phyloP scores from a whole-genome alignment of 1,140 invertebrate genomes.

The Anadara kagoshimensis region DNA sequence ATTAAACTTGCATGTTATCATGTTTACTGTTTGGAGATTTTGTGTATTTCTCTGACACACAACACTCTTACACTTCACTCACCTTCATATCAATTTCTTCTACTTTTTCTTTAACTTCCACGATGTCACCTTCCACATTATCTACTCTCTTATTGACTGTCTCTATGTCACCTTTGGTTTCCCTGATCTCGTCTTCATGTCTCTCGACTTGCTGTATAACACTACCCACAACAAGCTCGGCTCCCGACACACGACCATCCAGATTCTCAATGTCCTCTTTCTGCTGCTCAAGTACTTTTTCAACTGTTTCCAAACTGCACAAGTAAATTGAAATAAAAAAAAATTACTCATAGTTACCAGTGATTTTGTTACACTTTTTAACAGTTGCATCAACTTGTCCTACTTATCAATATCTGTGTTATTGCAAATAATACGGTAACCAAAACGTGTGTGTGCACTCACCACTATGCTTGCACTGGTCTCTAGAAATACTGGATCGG shows the following conservation, averaged over 20 bases:
- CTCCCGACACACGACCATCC: constrained; percentile 38
- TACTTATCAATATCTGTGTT: background rate
- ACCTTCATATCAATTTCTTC: constrained; percentile 69
- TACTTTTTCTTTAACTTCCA: constrained; percentile 59
- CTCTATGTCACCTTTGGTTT: constrained; percentile 45
- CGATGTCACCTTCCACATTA: constrained; percentile 55
- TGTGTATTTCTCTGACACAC: background rate
- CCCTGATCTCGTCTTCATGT: constrained; percentile 53
- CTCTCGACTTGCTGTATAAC: constrained; percentile 41
- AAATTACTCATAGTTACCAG: background rate
- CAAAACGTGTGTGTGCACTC: no score
- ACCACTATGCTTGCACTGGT: no score
- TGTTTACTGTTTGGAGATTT: no score
- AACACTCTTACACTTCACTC: background rate
- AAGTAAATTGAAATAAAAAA: background rate
- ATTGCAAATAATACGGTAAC: background rate
- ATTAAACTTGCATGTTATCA: no score
- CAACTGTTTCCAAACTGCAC: constrained; percentile 50
- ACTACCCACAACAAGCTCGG: constrained; percentile 41
- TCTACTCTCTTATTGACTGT: constrained; percentile 56
- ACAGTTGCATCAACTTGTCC: background rate
- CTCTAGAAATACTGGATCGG: background rate
- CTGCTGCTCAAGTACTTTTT: constrained; percentile 38
- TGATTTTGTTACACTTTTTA: background rate
- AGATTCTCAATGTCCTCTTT: constrained; percentile 47